phyloP scores from a whole-genome alignment of 2,888 invertebrate species.

The Zygaena filipendulae region DNA sequence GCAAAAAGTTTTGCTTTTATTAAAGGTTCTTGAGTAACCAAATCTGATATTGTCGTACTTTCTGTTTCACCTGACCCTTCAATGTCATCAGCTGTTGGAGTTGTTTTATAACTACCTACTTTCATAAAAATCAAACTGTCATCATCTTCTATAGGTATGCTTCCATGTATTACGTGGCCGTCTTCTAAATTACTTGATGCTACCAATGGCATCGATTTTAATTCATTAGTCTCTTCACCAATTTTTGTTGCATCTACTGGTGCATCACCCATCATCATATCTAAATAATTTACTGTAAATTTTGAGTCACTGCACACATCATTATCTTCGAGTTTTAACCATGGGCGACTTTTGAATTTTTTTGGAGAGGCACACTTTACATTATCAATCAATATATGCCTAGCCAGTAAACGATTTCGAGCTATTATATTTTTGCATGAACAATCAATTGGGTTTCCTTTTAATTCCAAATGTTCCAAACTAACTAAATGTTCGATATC shows the following conservation, averaged over 20 bases:
- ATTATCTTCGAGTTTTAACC: conserved; percentile 68
- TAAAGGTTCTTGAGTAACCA: conserved; percentile 25
- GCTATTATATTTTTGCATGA: conserved; percentile 74
- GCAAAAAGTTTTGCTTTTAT: conserved; percentile 21
- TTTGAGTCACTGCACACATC: conserved; percentile 60
- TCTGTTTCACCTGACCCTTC: conserved; percentile 55
- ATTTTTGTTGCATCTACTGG: conserved; percentile 49
- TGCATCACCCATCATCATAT: conserved; percentile 74
- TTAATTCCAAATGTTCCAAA: conserved; percentile 72
- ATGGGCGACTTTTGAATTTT: conserved; percentile 58
- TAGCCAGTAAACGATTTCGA: conserved; percentile 69
- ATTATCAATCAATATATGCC: conserved; percentile 63
- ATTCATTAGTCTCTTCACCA: conserved; percentile 41
- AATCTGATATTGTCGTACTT: conserved; percentile 50
- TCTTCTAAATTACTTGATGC: conserved; percentile 47
- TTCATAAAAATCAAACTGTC: conserved; percentile 47
- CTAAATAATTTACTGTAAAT: conserved; percentile 43
- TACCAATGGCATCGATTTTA: conserved; percentile 46
- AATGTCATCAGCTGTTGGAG: conserved; percentile 27
- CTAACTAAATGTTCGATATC: conserved; percentile 65
- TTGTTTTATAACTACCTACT: conserved; percentile 30
- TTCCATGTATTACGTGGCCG: conserved; percentile 43
- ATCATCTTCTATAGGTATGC: conserved; percentile 37
- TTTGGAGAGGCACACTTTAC: conserved; percentile 67
- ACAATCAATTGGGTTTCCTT: conserved; percentile 77